Evolutionary conservation across 35 echinoderm and acorn worm genomes (phyloP).

Genomic region (Anneissia japonica): DNA sequence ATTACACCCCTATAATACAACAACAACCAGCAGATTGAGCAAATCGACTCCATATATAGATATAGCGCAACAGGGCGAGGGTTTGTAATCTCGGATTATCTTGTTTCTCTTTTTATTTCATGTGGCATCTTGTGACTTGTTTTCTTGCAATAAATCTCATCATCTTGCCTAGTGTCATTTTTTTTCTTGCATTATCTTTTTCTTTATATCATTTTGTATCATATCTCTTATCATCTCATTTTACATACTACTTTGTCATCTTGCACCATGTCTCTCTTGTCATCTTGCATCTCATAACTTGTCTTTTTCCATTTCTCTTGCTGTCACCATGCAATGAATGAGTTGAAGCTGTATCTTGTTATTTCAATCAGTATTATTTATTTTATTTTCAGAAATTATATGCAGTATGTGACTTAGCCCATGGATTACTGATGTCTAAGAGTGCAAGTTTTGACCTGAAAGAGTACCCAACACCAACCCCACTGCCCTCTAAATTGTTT

Average conservation of each 20-base stretch:
- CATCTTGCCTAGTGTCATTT: background rate
- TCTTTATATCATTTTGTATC: too few relatives aligned
- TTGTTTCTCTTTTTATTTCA: too few relatives aligned
- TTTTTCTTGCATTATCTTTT: background rate
- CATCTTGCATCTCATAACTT: background rate
- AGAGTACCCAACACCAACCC: constrained; percentile 70
- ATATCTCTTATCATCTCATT: too few relatives aligned
- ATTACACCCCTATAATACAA: too few relatives aligned
- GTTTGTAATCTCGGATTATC: too few relatives aligned
- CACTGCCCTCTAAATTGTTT: constrained; percentile 66
- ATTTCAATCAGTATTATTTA: too few relatives aligned
- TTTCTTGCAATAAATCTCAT: background rate
- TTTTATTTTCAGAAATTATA: constrained; percentile 67
- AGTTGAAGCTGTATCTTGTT: too few relatives aligned
- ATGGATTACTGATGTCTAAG: constrained; percentile 72
- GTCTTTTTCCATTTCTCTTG: background rate
- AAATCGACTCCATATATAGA: too few relatives aligned
- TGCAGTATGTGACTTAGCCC: constrained; percentile 83
- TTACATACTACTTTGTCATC: background rate
- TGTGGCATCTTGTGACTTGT: too few relatives aligned
- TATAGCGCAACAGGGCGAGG: too few relatives aligned
- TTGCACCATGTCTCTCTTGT: background rate
- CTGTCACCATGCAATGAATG: background rate
- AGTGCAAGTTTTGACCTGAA: constrained; percentile 50
- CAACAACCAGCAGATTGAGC: too few relatives aligned